These are phyloP conservation scores for Argya squamiceps DNA, from an alignment of 2,797 vertebrate genomes.

Conservation along the genomic window DNA sequence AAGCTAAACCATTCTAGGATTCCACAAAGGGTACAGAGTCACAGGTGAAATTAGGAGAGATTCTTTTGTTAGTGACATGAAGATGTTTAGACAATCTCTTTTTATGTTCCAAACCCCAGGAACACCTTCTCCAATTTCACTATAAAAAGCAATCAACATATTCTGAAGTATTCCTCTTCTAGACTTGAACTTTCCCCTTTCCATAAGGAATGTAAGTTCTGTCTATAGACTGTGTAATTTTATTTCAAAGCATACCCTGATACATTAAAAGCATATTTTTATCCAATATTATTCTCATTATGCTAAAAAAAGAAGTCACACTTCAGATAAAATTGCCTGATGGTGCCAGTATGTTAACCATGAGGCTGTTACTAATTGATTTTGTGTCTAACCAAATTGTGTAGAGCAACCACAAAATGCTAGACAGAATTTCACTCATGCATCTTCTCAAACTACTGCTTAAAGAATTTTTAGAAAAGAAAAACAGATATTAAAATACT, in stretches of 20 bases:
- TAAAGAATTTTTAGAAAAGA: neutral
- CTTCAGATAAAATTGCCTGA: conserved; percentile 29
- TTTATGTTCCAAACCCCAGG: neutral
- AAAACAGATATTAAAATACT: neutral
- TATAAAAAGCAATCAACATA: neutral
- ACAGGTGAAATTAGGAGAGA: neutral
- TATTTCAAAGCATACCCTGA: neutral
- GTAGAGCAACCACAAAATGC: neutral
- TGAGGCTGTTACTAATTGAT: conserved; percentile 19
- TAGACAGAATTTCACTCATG: neutral
- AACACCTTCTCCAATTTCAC: neutral
- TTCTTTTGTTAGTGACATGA: neutral
- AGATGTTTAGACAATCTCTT: neutral
- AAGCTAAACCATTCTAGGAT: neutral
- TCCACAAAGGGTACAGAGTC: neutral
- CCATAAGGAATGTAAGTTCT: neutral
- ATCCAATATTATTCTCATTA: neutral
- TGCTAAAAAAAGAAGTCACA: neutral
- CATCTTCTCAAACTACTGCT: neutral
- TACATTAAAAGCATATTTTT: neutral
- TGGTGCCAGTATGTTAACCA: conserved; percentile 32
- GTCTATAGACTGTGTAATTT: neutral
- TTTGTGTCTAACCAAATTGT: neutral
- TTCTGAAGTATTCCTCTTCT: neutral
- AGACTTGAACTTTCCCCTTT: neutral